Conservation (phyloP, 2,888 invertebrate genomes). For the Dromius quadrimaculatus region DNA sequence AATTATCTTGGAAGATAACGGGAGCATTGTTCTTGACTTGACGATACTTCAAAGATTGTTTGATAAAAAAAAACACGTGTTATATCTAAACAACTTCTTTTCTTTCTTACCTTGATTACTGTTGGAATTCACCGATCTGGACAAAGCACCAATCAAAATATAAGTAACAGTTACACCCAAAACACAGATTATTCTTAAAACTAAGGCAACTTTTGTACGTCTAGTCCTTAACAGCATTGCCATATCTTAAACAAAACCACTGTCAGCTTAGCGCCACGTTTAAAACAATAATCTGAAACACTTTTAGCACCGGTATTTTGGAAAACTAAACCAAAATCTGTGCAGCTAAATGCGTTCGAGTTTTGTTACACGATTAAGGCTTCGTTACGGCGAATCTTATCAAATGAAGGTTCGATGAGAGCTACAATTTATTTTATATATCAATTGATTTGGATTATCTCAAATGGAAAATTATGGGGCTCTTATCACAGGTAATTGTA, state of each 20-base stretch:
- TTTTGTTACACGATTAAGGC: not conserved
- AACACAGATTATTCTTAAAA: slow-evolving; percentile 61
- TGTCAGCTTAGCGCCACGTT: slow-evolving; percentile 28
- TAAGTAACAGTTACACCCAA: slow-evolving; percentile 60
- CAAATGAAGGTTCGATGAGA: not conserved
- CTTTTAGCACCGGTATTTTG: slow-evolving; percentile 1
- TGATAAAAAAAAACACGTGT: not conserved
- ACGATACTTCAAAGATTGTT: not conserved
- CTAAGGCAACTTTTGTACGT: slow-evolving; percentile 59
- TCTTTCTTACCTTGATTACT: slow-evolving; percentile 14
- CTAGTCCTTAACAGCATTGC: slow-evolving; percentile 63
- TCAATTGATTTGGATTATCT: slow-evolving; percentile 37
- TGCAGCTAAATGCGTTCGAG: not conserved
- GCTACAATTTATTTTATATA: slow-evolving; percentile 19
- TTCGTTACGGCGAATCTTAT: not conserved
- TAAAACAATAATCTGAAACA: slow-evolving; percentile 2
- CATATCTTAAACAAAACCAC: slow-evolving; percentile 57
- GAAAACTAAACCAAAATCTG: slow-evolving; percentile 4
- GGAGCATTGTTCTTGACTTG: too few relatives aligned
- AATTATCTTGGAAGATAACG: too few relatives aligned
- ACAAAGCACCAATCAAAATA: slow-evolving; percentile 58
- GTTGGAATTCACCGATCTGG: slow-evolving; percentile 24
- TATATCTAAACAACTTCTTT: not conserved
- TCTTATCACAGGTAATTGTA: slow-evolving; percentile 22
- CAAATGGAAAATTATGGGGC: slow-evolving; percentile 44